Evolutionary conservation across 2,797 vertebrate genomes (phyloP).

Genomic region (Gila robusta): DNA sequence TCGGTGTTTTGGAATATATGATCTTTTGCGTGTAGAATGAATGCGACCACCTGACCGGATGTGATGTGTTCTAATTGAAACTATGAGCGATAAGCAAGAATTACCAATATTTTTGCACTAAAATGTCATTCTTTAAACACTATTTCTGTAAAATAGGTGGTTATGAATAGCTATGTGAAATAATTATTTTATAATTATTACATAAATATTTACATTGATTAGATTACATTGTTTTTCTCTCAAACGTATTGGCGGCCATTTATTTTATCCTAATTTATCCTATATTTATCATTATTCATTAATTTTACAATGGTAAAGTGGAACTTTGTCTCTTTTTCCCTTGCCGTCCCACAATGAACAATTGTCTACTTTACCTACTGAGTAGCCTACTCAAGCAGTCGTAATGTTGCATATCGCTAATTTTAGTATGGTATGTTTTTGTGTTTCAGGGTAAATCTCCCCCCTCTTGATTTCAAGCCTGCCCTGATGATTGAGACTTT

Average conservation of each 20-base stretch:
- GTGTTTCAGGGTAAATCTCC: constrained; percentile 87
- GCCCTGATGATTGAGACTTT: constrained; percentile 97
- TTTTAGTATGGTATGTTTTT: constrained; percentile 4
- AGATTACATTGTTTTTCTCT: neutral
- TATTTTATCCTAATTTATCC: neutral
- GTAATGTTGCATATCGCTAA: neutral
- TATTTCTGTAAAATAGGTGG: neutral
- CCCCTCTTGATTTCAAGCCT: constrained; percentile 94
- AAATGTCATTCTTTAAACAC: neutral
- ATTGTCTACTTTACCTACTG: neutral
- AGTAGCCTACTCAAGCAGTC: neutral
- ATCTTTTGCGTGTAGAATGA: too few relatives aligned
- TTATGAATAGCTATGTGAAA: neutral
- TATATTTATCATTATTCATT: neutral
- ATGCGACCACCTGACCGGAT: too few relatives aligned
- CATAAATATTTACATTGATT: neutral
- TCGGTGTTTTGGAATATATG: too few relatives aligned
- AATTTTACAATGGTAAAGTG: neutral
- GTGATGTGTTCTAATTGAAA: too few relatives aligned
- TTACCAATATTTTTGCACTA: too few relatives aligned
- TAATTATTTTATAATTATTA: neutral
- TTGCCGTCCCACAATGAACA: neutral
- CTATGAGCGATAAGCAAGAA: too few relatives aligned
- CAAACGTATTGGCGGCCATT: neutral
- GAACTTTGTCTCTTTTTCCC: neutral